A percentile compares a stretch with the other conserved stretches of the same genome.
Evolutionary conservation across 2,797 vertebrate genomes (phyloP).

Genomic region (Diglossa cyanea): DNA sequence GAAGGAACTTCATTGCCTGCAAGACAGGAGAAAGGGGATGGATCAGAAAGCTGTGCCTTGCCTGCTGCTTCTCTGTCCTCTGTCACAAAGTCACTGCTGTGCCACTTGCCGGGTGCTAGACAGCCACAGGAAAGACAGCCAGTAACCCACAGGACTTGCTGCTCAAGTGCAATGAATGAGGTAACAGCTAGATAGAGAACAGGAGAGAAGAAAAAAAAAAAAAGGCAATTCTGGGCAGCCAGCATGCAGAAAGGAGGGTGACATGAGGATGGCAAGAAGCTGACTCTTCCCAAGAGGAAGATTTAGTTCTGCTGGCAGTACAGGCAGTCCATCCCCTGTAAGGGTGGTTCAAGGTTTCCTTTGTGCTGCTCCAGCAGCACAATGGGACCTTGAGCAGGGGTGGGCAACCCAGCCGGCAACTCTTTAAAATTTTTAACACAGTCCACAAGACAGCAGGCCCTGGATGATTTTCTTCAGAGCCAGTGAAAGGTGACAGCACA

Average conservation of each 20-base stretch:
- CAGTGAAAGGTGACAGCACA: background rate
- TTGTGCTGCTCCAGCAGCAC: background rate
- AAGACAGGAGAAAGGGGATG: slow-evolving; percentile 18
- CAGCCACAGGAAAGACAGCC: background rate
- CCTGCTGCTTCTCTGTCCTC: background rate
- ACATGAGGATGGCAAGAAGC: background rate
- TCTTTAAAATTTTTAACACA: background rate
- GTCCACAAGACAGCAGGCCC: background rate
- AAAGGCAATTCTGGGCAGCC: background rate
- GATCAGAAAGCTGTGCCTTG: background rate
- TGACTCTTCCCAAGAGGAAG: background rate
- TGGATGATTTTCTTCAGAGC: background rate
- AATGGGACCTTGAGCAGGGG: background rate
- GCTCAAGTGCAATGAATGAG: background rate
- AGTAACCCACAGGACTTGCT: background rate
- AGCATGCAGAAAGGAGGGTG: background rate
- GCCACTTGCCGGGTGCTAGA: background rate
- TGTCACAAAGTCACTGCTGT: background rate
- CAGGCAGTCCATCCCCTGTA: background rate
- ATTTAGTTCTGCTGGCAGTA: background rate
- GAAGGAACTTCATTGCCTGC: slow-evolving; percentile 85
- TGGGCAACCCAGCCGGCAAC: background rate
- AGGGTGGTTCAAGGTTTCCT: background rate
- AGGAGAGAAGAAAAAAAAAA: background rate
- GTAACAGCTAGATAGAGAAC: background rate